Base-by-base conservation (phyloP, 2,113 vertebrate genomes). In the Lasiurus cinereus region DNA sequence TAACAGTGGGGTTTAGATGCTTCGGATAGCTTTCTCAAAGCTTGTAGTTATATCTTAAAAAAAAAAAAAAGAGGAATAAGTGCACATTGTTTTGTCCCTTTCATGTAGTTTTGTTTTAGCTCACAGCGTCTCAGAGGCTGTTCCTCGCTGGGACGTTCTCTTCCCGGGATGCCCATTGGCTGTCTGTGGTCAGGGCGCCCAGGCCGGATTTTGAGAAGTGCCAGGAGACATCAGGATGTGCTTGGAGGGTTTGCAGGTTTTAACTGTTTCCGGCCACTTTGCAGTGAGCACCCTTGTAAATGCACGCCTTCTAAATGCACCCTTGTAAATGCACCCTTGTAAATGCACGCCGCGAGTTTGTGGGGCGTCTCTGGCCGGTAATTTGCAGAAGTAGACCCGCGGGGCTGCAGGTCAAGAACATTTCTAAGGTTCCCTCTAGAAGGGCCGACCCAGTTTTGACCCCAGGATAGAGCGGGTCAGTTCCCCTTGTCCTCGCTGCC, bases 331-430 rank as follows among this genome's bases (percentile, higher is more conserved):
- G 50, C 64, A 39, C 54, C 29, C 21, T 77, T 56, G 19, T 12
- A 19, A 48, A 13, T 5, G 18, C 16, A 24, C 14, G 48, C 21
- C 48, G 29, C 11, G 59, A 18, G 33, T 54, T 48, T 50, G 8
- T 52, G 18, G 62, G 67, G 24, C 22, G 2, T 46, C 22, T 39
- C 18, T 43, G 29, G 24, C 13, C 50, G 29, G 36, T 52, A 19
- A 90, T 67, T 92, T 86, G 64, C 80, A 64, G 73, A 86, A 80
- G 70, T 14, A 76, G 62, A 92, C 31, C n/a, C 48, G 36, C 82
- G 82, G 52, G 64, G 48, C 39, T 54, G 64, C 66, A 93, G 33
- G 69, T 52, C 92, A 82, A 27, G 73, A 92, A 82, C 33, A 24
- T 76, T 84, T 72, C 8, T 64, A 27, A 93, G 16, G 62, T 83